Percentiles rank a stretch among this genome's conserved stretches.
Conservation (phyloP, 2,888 invertebrate species). For the Acleris literana region DNA sequence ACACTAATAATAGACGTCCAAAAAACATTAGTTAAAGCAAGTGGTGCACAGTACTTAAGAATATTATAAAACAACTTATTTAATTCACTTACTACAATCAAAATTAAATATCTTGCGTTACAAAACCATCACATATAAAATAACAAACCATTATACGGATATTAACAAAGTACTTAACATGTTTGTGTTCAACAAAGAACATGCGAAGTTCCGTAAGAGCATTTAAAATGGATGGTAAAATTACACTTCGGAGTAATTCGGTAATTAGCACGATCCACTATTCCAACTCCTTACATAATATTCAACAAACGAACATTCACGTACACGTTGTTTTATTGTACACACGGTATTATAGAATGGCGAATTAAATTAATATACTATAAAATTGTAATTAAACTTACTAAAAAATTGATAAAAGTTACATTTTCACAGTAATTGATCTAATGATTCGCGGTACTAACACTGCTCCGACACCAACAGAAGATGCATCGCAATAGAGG, state of each 20-base stretch:
- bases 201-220: background rate
- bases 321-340: background rate
- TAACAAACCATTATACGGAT: background rate
- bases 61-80: too few species aligned
- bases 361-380: background rate
- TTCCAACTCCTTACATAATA: conserved; percentile 19
- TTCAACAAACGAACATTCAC: conserved; percentile 18
- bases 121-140: too few species aligned
- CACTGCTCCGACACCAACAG: too few species aligned
- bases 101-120: too few species aligned
- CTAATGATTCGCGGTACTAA: too few species aligned
- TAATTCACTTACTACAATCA: too few species aligned
- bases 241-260: conserved; percentile 10
- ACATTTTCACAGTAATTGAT: background rate
- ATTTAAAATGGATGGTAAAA: conserved; percentile 2
- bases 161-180: background rate
- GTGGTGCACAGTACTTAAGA: too few species aligned
- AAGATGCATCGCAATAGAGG: too few species aligned
- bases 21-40: too few species aligned
- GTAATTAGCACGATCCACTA: conserved; percentile 20
- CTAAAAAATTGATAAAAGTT: too few species aligned
- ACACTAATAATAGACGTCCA: too few species aligned
- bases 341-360: background rate
- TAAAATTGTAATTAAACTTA: background rate
- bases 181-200: conserved; percentile 3